Evolutionary conservation across 1,140 invertebrate genomes (phyloP), one percentile per base, ranked within the genome.

Genomic region (Drosophila lacteicornis): DNA sequence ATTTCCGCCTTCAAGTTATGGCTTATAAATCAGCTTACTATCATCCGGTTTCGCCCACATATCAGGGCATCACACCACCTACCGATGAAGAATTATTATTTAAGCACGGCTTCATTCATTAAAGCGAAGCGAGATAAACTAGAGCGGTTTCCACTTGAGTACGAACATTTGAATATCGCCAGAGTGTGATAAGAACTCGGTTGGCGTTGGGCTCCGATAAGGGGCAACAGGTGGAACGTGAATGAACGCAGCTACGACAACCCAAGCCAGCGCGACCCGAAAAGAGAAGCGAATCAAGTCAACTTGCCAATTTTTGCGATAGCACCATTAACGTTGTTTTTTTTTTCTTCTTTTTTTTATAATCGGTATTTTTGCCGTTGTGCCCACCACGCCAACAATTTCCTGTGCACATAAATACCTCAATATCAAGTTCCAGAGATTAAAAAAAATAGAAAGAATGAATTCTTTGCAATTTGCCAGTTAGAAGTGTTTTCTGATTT

Each of bases 341-440:
- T 42, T 63, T 47, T 57, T 46, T n/a, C 40, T 46, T 56, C n/a
- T n/a, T 62, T 42, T 17, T 36, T 50, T 46, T 62, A 38, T 76
- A 62, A 66, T 73, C 40, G 45, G 27, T 45, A 45, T 59, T 47
- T 38, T 62, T 61, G 57, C 22, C 17, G 22, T 66, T 79, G 56
- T 77, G 38, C 50, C 60, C 36, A 56, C 63, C 62, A 61, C 58
- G 45, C 43, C 60, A 57, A 75, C 83, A 82, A 87, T 79, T 86
- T 86, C 83, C 82, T 82, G 79, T 82, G 58, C 61, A 70, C 62
- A 79, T 78, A 86, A 86, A 85, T 86, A 82, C 75, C 62, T 51
- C 56, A 76, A 79, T 86, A 82, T 87, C 84, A 87, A 62, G 82
- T 87, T 69, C 25, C 47, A 75, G 33, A 86, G 82, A 86, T 85